These are phyloP conservation scores for Eledone cirrhosa DNA, from an alignment of 2,888 invertebrate genomes.

Conservation along the genomic window DNA sequence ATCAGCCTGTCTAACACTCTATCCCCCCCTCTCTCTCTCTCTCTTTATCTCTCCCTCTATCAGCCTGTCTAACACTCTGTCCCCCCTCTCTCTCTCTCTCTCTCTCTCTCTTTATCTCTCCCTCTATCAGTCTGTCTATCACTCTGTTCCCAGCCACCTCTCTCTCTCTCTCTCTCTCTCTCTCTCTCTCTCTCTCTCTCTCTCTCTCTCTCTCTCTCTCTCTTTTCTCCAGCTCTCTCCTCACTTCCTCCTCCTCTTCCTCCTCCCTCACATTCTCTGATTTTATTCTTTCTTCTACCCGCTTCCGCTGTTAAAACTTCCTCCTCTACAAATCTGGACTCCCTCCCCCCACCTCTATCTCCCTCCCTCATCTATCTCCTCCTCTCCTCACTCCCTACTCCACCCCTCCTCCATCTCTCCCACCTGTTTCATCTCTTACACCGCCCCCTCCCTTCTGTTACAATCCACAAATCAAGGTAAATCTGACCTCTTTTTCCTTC, in stretches of 20 bases:
- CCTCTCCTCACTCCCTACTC: not conserved
- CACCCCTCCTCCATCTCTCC: no score
- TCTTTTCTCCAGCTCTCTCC: not conserved
- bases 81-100: not conserved
- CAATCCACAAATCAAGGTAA: not conserved
- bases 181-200: not conserved
- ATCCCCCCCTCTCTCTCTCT: not conserved
- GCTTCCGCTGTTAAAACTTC: not conserved
- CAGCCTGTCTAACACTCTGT: no score
- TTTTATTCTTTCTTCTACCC: not conserved
- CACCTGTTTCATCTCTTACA: not conserved
- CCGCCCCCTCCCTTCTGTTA: not conserved
- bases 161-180: not conserved
- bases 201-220: not conserved
- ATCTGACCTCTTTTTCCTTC: not conserved
- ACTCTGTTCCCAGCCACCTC: not conserved
- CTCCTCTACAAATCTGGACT: not conserved
- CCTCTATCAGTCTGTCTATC: not conserved
- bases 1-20: not conserved
- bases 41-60: not conserved
- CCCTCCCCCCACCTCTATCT: not conserved
- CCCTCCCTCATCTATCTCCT: not conserved
- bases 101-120: not conserved
- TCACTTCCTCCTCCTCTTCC: not conserved
- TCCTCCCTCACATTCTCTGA: not conserved